Base-by-base conservation (phyloP, 2,113 vertebrate species). In the Cisticola juncidis region DNA sequence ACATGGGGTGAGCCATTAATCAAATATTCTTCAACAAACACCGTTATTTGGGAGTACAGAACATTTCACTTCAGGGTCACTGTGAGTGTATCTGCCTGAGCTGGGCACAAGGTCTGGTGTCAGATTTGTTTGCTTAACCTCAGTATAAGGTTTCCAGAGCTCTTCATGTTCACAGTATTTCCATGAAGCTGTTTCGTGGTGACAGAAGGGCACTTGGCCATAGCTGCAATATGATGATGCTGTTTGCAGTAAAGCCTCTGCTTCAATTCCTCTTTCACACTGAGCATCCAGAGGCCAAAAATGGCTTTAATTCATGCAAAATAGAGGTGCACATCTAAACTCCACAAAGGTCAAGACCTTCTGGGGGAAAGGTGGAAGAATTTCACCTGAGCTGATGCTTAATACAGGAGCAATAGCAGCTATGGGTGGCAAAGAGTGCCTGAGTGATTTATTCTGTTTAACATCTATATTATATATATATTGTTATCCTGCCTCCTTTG, bases 71-170 rank as follows among this genome's bases (percentile, higher is more conserved):
- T 92, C 87, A 62, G 73, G 36, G 38, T 79, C 42, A n/a, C 56
- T 62, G 38, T 66, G 81, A 73, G 57, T 12, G 6, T 42, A 9
- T 66, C 71, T 83, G 72, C 53, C n/a, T 60, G 40, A 82, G 58
- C 88, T 70, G 87, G 50, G 45, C 84, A 62, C 50, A 22, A 86
- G 74, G 12, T 73, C 81, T 73, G 85, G 29, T 90, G 85, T 94
- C 91, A 94, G 90, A 95, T 92, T 83, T 92, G 79, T 95, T 96
- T 92, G 66, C 69, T 92, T 93, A 90, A 90, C 64, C 79, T 92
- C 53, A 28, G 68, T 25, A 8, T 93, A 80, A 81, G 88, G 72
- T 95, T 96, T 97, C 92, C 61, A 12, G 5, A 74, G 60, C 86
- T 95, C 83, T 81, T 56, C 50, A 11, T 45, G 72, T 82, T 90